Percentiles rank a stretch among this genome's conserved stretches.
phyloP scores from a whole-genome alignment of 2,113 vertebrate genomes.

The Campylomormyrus tamandua region DNA sequence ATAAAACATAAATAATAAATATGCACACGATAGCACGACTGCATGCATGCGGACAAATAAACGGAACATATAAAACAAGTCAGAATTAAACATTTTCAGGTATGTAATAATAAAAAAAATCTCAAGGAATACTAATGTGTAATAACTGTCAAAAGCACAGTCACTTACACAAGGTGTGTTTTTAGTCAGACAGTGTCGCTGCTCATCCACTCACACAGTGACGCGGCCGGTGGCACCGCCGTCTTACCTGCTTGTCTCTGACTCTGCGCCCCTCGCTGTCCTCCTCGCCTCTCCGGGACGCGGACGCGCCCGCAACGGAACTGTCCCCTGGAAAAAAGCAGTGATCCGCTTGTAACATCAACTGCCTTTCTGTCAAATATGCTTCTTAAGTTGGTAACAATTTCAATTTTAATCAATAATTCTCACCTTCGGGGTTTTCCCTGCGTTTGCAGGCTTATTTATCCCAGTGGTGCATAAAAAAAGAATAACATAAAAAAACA shows the following conservation, averaged over 20 bases:
- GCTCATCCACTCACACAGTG: not conserved
- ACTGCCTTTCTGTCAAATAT: not conserved
- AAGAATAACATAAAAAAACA: not conserved
- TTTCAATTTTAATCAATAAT: too few species aligned
- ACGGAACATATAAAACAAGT: too few species aligned
- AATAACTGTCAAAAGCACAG: not conserved
- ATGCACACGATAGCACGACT: not conserved
- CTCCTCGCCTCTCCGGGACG: conserved; percentile 58
- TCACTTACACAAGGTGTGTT: not conserved
- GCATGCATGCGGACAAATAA: not conserved
- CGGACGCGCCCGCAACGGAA: conserved; percentile 66
- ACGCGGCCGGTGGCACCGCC: not conserved
- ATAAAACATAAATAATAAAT: not conserved
- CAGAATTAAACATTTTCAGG: not conserved
- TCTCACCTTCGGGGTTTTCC: conserved; percentile 69
- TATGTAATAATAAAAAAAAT: not conserved
- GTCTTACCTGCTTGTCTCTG: conserved; percentile 58
- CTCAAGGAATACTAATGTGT: not conserved
- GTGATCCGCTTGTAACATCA: not conserved
- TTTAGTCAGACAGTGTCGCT: not conserved
- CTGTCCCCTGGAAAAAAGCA: conserved; percentile 56
- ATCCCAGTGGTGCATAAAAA: conserved; percentile 19
- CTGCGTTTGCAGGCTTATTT: conserved; percentile 64
- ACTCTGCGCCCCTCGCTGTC: conserved; percentile 56
- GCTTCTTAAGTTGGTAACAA: not conserved